Base-by-base conservation (phyloP, 2,113 vertebrate species). In the Rhea americana region DNA sequence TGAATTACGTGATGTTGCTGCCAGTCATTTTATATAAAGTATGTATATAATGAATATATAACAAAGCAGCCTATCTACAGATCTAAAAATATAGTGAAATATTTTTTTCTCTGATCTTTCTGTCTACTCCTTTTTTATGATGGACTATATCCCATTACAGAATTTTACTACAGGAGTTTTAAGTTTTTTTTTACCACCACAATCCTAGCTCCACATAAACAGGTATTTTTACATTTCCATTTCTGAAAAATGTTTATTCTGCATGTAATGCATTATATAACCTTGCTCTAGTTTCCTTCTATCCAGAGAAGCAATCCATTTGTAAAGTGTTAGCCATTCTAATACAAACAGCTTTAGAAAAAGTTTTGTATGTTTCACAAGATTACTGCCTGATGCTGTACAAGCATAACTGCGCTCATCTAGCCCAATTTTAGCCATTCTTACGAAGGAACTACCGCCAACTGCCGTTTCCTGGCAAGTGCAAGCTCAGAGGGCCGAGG, bases 381-480 rank as follows among this genome's bases (percentile, higher is more conserved):
- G 15, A 25, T 26, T 53, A 26, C 32, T 3, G 13, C 39, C 18
- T 13, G 2, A 24, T 0, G 2, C 13, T 19, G 55, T 17, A 58
- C 55, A 58, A 30, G 17, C 55, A 32, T 30, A 32, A 18, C 55
- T 58, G 55, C 28, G 32, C 55, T 30, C 55, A 30, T 17, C 16
- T 17, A 58, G 55, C 28, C 28, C 55, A 32, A 17, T 18, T 11
- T 28, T 18, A 30, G 28, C 18, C 55, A 18, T 17, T 30, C 28
- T 58, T 30, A 17, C 45, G 19, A 32, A 37, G 17, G 6, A 7
- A 4, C 3, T 1, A 2, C 0, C 1, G 9, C 6, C 8, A 28
- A 5, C 37, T 1, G 21, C 8, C 10, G 20, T 3, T 26, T 18
- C 59, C 26, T 2, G 0, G 21, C 53, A 48, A 2, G 1, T 1